Conservation (phyloP, 2,888 invertebrate species). For the Glomeris marginata region DNA sequence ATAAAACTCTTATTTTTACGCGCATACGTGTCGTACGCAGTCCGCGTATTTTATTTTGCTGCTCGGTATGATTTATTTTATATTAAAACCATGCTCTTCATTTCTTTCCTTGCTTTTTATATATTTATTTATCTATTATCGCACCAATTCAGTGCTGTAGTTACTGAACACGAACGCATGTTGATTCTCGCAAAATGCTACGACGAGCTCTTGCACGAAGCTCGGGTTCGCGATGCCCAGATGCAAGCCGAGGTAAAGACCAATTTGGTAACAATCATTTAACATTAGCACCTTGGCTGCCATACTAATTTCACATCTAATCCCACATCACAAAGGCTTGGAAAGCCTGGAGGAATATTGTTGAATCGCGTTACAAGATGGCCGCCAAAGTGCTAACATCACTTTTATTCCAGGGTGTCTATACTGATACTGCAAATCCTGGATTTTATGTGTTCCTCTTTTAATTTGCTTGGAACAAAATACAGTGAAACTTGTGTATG, state of each 20-base stretch:
- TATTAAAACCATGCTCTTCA: slow-evolving; percentile 3
- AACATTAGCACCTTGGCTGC: too few relatives aligned
- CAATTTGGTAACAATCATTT: too few relatives aligned
- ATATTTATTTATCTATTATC: neutral
- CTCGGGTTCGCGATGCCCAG: neutral
- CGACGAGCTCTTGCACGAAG: neutral
- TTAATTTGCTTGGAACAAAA: too few relatives aligned
- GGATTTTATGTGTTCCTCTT: too few relatives aligned
- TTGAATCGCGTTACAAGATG: too few relatives aligned
- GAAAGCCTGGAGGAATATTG: too few relatives aligned
- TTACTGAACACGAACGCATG: neutral
- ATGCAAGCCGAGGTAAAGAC: neutral
- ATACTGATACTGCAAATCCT: too few relatives aligned
- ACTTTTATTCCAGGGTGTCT: too few relatives aligned
- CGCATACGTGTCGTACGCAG: neutral
- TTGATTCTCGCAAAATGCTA: neutral
- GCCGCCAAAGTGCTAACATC: too few relatives aligned
- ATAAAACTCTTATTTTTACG: slow-evolving; percentile 2
- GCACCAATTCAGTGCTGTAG: neutral
- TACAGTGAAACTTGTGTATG: too few relatives aligned
- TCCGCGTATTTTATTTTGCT: slow-evolving; percentile 6
- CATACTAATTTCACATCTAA: too few relatives aligned
- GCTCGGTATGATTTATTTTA: neutral
- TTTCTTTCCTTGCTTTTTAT: slow-evolving; percentile 1
- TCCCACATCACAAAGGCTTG: too few relatives aligned